Evolutionary conservation across 2,797 vertebrate species (phyloP).

Genomic region (Lithobates pipiens): DNA sequence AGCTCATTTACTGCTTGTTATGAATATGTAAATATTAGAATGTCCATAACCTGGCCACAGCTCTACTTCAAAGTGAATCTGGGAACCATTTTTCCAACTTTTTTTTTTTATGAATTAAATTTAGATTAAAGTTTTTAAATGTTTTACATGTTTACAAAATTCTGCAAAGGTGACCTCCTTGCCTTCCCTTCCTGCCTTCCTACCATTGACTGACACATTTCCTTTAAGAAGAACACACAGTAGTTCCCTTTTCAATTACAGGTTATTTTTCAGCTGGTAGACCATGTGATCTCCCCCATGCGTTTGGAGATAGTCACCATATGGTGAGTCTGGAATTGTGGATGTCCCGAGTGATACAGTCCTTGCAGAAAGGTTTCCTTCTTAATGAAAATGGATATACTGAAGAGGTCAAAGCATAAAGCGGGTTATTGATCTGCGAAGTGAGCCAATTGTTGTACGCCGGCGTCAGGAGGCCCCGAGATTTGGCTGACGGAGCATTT

Average conservation of each 20-base stretch:
- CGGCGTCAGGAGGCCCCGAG: slow-evolving; percentile 33
- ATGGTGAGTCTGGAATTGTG: slow-evolving; percentile 21
- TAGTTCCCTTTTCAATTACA: not conserved
- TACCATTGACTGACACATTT: not conserved
- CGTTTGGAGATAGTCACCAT: slow-evolving; percentile 1
- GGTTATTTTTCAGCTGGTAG: not conserved
- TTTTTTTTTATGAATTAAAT: too few species aligned
- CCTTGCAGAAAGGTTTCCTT: slow-evolving; percentile 38
- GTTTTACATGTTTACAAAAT: too few species aligned
- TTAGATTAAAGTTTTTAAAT: too few species aligned
- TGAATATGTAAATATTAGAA: too few species aligned
- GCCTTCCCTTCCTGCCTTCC: too few species aligned
- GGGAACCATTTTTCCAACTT: too few species aligned
- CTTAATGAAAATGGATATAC: slow-evolving; percentile 42
- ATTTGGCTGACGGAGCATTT: slow-evolving; percentile 22
- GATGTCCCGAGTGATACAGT: slow-evolving; percentile 21
- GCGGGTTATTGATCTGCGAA: slow-evolving; percentile 42
- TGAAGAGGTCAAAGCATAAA: slow-evolving; percentile 47
- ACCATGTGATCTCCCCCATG: not conserved
- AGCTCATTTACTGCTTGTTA: too few species aligned
- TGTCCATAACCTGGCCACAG: too few species aligned
- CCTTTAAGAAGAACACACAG: not conserved
- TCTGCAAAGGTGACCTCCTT: too few species aligned
- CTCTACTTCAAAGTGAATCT: too few species aligned
- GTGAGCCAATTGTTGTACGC: slow-evolving; percentile 35